phyloP scores from a whole-genome alignment of 2,797 vertebrate species.

The Halcyon chelicuti region DNA sequence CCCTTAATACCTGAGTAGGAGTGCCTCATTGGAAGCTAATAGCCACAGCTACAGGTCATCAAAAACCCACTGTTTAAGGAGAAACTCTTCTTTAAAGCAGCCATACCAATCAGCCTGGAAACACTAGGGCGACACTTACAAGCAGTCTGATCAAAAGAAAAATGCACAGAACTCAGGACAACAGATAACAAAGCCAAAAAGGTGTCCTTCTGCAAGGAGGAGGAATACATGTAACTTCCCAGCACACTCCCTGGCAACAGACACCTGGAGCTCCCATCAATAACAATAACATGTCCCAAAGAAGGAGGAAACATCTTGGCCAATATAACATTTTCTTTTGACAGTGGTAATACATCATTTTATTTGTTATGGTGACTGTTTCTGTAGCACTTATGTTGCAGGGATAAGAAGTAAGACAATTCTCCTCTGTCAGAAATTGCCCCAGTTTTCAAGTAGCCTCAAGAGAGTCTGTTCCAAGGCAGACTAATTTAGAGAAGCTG shows the following conservation, averaged over 20 bases:
- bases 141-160: background rate
- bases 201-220: background rate
- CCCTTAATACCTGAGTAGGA: background rate
- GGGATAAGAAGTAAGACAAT: background rate
- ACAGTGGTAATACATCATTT: slow-evolving; percentile 7
- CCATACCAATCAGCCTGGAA: background rate
- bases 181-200: background rate
- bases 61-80: background rate
- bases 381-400: background rate
- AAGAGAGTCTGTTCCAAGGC: background rate
- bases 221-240: background rate
- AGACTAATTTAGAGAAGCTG: background rate
- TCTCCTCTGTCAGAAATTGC: background rate
- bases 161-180: background rate
- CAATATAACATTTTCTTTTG: slow-evolving; percentile 1
- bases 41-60: background rate
- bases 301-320: slow-evolving; percentile 4
- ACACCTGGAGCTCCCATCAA: background rate
- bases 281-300: background rate
- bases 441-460: background rate
- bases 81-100: background rate
- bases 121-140: background rate
- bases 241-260: background rate
- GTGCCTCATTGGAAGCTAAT: background rate
- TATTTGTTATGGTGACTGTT: background rate